Percentiles rank a stretch among this genome's conserved stretches.
These are phyloP conservation scores for Glandiceps talaboti DNA, from an alignment of 53 echinoderm and acorn worm species.

Conservation along the genomic window DNA sequence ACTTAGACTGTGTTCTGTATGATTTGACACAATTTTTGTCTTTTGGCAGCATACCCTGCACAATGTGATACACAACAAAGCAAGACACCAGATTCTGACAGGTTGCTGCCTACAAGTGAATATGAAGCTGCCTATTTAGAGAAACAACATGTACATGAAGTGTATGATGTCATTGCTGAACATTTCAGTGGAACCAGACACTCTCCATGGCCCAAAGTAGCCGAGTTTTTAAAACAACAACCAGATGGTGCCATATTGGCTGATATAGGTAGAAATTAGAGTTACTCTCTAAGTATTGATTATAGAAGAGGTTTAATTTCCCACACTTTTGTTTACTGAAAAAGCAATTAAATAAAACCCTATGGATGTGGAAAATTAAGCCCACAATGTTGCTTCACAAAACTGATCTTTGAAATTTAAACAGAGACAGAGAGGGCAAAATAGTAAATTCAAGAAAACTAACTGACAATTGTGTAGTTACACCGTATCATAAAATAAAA, in stretches of 20 bases:
- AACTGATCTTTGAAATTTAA: too few relatives aligned
- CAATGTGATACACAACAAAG: constrained; percentile 60
- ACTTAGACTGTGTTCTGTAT: too few relatives aligned
- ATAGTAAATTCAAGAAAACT: too few relatives aligned
- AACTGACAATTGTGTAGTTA: too few relatives aligned
- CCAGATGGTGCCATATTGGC: constrained; percentile 45
- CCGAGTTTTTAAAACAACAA: constrained; percentile 42
- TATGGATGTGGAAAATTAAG: too few relatives aligned
- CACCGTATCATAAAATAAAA: too few relatives aligned
- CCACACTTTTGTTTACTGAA: too few relatives aligned
- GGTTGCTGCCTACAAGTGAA: constrained; percentile 43
- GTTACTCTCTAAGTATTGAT: too few relatives aligned
- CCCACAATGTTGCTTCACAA: too few relatives aligned
- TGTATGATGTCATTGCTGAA: constrained; percentile 80
- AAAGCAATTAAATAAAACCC: too few relatives aligned
- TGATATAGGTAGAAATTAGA: constrained; percentile 94
- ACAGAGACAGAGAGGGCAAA: too few relatives aligned
- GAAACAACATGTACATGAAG: constrained; percentile 62
- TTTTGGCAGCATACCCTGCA: constrained; percentile 49
- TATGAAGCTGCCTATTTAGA: constrained; percentile 57
- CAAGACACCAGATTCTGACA: constrained; percentile 3
- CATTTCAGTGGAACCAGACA: constrained; percentile 95
- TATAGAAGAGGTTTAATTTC: too few relatives aligned
- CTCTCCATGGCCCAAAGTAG: constrained; percentile 84
- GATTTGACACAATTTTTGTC: not conserved